phyloP scores from a whole-genome alignment of 2,797 vertebrate species.

The Parauchenoglanis punctatus region DNA sequence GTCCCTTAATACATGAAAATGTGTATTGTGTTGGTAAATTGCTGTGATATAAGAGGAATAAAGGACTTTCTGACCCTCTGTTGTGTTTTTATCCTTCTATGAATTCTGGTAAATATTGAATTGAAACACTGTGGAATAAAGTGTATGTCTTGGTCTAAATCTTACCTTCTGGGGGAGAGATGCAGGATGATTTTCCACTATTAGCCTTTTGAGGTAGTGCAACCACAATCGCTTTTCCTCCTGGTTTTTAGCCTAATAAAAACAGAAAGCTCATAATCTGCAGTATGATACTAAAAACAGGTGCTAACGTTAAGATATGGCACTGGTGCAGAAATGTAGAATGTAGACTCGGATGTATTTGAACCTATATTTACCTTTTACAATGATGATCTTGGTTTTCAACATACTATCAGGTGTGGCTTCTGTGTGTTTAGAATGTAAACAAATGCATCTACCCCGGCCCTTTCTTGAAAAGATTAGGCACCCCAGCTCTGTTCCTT shows the following conservation, averaged over 20 bases:
- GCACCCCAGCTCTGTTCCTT: background rate
- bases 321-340: background rate
- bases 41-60: background rate
- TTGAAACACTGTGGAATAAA: background rate
- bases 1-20: background rate
- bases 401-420: background rate
- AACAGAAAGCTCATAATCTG: background rate
- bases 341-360: no score
- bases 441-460: background rate
- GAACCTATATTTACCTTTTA: no score
- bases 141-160: background rate
- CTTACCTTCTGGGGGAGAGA: slow-evolving; percentile 88
- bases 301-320: background rate
- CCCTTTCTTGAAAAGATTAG: background rate
- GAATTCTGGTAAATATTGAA: background rate
- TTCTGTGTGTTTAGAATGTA: background rate
- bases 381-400: background rate
- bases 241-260: slow-evolving; percentile 84
- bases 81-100: background rate
- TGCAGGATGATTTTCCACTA: slow-evolving; percentile 87
- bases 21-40: background rate
- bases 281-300: background rate
- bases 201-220: slow-evolving; percentile 88
- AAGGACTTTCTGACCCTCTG: background rate
- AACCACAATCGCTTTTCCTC: slow-evolving; percentile 92